A percentile compares a stretch with the other conserved stretches of the same genome.
Evolutionary conservation across 2,113 vertebrate species (phyloP).

Genomic region (Arvicanthis niloticus): DNA sequence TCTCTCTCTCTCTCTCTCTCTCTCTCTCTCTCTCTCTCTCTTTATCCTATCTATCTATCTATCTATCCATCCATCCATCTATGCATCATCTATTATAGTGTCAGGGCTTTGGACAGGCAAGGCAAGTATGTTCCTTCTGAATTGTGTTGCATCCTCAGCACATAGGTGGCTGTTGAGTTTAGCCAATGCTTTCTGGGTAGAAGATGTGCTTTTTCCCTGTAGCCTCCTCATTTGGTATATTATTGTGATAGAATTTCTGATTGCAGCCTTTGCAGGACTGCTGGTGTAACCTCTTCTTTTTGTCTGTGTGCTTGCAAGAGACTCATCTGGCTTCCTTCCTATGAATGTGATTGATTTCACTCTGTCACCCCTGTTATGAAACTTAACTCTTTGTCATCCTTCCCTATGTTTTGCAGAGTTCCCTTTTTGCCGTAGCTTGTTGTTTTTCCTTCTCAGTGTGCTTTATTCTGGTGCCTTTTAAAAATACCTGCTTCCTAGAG

Average conservation of each 20-base stretch:
- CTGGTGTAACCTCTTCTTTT: slow-evolving; percentile 27
- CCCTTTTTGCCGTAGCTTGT: not conserved
- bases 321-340: slow-evolving; percentile 14
- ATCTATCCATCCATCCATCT: not conserved
- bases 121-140: not conserved
- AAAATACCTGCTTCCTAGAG: slow-evolving; percentile 7
- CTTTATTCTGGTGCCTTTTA: slow-evolving; percentile 45
- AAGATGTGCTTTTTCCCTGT: slow-evolving; percentile 6
- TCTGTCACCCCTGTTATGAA: slow-evolving; percentile 18
- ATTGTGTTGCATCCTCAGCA: too few species aligned
- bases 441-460: slow-evolving; percentile 27
- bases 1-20: not conserved
- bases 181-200: not conserved
- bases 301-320: not conserved
- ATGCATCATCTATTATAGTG: not conserved
- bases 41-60: not conserved
- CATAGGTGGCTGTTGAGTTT: slow-evolving; percentile 17
- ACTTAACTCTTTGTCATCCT: slow-evolving; percentile 45
- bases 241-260: slow-evolving; percentile 27
- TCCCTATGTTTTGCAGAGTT: not conserved
- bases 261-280: slow-evolving; percentile 23
- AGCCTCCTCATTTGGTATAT: not conserved
- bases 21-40: not conserved
- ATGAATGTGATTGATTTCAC: slow-evolving; percentile 50
- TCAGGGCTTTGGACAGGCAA: not conserved